A percentile compares a stretch with the other conserved stretches of the same genome.
Evolutionary conservation across 1,140 invertebrate species (phyloP).

Genomic region (Stenopsyche tienmushanensis): DNA sequence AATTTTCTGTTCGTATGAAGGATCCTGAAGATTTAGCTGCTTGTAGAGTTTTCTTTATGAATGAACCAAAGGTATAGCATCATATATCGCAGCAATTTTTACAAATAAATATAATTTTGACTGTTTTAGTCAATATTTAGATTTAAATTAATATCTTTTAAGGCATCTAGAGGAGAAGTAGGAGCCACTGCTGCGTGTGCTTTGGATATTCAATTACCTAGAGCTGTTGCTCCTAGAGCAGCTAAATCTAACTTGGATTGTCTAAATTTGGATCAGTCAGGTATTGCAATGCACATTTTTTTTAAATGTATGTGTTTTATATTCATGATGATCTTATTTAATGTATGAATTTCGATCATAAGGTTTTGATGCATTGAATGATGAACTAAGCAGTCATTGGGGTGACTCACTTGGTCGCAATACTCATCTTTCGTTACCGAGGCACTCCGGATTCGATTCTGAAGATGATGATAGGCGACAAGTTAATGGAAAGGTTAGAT

Average conservation of each 20-base stretch:
- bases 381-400: constrained; percentile 55
- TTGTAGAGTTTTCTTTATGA: constrained; percentile 92
- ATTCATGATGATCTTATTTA: neutral
- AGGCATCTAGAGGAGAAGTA: constrained; percentile 72
- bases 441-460: constrained; percentile 42
- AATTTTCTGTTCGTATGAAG: constrained; percentile 83
- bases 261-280: constrained; percentile 67
- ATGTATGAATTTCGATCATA: neutral
- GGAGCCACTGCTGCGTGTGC: constrained; percentile 88
- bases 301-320: too few relatives aligned
- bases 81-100: neutral
- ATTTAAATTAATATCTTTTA: constrained; percentile 7
- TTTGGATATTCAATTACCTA: constrained; percentile 83
- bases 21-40: constrained; percentile 80
- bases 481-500: constrained; percentile 18
- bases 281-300: constrained; percentile 47
- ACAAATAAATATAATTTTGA: constrained; percentile 8
- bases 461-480: constrained; percentile 44
- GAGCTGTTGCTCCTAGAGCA: constrained; percentile 68
- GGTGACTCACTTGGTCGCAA: constrained; percentile 50
- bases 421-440: constrained; percentile 44
- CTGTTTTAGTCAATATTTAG: neutral
- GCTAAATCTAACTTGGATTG: constrained; percentile 72
- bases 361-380: constrained; percentile 55
- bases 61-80: constrained; percentile 85